Evolutionary conservation across 2,113 vertebrate genomes (phyloP), one percentile per base, ranked within the genome.

Genomic region (Electrona antarctica): DNA sequence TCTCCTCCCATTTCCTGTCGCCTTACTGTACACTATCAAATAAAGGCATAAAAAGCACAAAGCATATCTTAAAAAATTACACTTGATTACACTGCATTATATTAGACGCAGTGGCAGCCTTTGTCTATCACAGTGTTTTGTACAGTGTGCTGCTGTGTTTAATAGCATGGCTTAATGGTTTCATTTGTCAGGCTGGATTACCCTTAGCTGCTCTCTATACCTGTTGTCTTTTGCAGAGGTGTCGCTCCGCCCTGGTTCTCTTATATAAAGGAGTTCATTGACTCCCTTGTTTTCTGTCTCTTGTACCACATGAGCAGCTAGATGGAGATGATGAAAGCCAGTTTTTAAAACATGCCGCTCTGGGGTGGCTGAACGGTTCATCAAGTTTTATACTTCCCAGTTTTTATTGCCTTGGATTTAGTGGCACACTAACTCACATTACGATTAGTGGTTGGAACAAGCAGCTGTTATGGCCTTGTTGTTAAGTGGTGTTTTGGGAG

Each of bases 111-210:
- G 28, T 7, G 55, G 69, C 67, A 11, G 48, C 60, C 54, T 7
- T 64, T 60, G 71, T 74, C 4, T 33, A 29, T 71, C 74, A 65
- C 60, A 48, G 74, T 64, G 57, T 60, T 54, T 3, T 51, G 81
- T 84, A 41, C 69, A 12, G 64, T 0, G 14, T 57, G 69, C 70
- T 73, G 54, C 58, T 10, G 56, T 72, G 73, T 69, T 49, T 63
- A 54, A 57, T 21, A 14, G 7, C 56, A 11, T 2, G 48, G 9
- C 49, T 12, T 21, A 1, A 21, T 21, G 21, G 21, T 21, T 14
- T 65, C 9, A 51, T 13, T 65, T 15, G 21, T 14, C 48, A 48
- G 21, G 48, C 49, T 50, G 7, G 28, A 49, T 28, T 50, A 28
- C 11, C 49, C 48, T 1, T 45, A 14, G 49, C 48, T 15, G 28